phyloP scores from a whole-genome alignment of 1,140 invertebrate genomes.

The Pseudomyrmex dendroicus region DNA sequence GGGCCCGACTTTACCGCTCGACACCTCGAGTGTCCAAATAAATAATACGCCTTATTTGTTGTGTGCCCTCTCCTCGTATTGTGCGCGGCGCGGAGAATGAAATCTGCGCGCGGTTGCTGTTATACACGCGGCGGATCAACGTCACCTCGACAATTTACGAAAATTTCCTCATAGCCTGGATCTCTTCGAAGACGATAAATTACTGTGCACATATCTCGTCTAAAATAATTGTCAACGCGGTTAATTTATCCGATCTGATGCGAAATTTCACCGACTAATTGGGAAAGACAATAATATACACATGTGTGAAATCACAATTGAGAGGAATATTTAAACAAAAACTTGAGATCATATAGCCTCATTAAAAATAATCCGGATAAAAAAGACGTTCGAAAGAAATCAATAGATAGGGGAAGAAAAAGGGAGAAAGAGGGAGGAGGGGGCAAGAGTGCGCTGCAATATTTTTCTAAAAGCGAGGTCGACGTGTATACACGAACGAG shows the following conservation, averaged over 20 bases:
- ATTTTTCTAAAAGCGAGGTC: neutral
- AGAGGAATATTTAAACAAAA: too few relatives aligned
- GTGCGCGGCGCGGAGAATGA: constrained; percentile 51
- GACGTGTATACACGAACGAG: neutral
- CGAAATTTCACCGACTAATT: neutral
- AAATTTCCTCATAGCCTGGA: neutral
- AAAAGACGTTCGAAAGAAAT: neutral
- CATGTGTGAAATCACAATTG: neutral
- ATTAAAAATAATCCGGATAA: too few relatives aligned
- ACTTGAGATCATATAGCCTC: too few relatives aligned
- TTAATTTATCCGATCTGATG: constrained; percentile 27
- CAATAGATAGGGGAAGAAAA: neutral
- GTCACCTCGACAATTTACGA: constrained; percentile 61
- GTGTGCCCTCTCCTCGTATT: constrained; percentile 54
- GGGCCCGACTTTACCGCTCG: constrained; percentile 77
- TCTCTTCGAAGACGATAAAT: constrained; percentile 46
- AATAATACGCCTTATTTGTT: constrained; percentile 82
- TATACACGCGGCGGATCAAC: constrained; percentile 17
- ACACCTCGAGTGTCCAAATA: constrained; percentile 80
- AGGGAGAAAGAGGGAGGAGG: neutral
- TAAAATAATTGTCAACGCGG: neutral
- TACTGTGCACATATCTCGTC: constrained; percentile 36
- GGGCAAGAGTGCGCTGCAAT: neutral
- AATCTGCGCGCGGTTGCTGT: constrained; percentile 56
- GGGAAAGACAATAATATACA: neutral